Conservation (phyloP, 2,888 invertebrate genomes). For the Synanthedon andrenaeformis region DNA sequence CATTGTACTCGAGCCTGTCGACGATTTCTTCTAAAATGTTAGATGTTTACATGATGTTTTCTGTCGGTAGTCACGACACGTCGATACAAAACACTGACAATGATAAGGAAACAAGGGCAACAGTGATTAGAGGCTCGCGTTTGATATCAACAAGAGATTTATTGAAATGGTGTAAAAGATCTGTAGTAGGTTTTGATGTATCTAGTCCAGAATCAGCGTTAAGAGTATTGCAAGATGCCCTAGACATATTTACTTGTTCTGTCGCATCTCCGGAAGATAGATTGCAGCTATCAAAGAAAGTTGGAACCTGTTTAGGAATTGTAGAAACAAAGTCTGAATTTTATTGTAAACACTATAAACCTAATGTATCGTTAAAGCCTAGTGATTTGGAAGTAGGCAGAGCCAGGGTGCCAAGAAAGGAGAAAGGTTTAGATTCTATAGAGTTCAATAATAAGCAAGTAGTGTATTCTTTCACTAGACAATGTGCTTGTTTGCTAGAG, state of each 20-base stretch:
- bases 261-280: slow-evolving; percentile 75
- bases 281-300: slow-evolving; percentile 76
- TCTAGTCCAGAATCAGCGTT: slow-evolving; percentile 76
- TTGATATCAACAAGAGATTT: slow-evolving; percentile 88
- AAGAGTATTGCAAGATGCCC: slow-evolving; percentile 86
- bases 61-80: slow-evolving; percentile 74
- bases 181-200: slow-evolving; percentile 79
- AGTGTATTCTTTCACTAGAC: slow-evolving; percentile 86
- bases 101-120: slow-evolving; percentile 26
- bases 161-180: slow-evolving; percentile 90
- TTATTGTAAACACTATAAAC: slow-evolving; percentile 83
- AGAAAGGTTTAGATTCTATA: slow-evolving; percentile 44
- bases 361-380: slow-evolving; percentile 73
- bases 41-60: slow-evolving; percentile 85
- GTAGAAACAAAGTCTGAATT: slow-evolving; percentile 84
- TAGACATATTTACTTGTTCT: slow-evolving; percentile 91
- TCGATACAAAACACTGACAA: slow-evolving; percentile 49
- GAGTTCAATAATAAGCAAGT: slow-evolving; percentile 50
- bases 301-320: slow-evolving; percentile 86
- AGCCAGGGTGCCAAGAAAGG: slow-evolving; percentile 60
- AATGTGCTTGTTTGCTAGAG: slow-evolving; percentile 86
- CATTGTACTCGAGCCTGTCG: slow-evolving; percentile 76
- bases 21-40: slow-evolving; percentile 82
- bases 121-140: slow-evolving; percentile 66
- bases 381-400: slow-evolving; percentile 79